phyloP scores from a whole-genome alignment of 2,113 vertebrate genomes.

The Notarius quadriscutis region DNA sequence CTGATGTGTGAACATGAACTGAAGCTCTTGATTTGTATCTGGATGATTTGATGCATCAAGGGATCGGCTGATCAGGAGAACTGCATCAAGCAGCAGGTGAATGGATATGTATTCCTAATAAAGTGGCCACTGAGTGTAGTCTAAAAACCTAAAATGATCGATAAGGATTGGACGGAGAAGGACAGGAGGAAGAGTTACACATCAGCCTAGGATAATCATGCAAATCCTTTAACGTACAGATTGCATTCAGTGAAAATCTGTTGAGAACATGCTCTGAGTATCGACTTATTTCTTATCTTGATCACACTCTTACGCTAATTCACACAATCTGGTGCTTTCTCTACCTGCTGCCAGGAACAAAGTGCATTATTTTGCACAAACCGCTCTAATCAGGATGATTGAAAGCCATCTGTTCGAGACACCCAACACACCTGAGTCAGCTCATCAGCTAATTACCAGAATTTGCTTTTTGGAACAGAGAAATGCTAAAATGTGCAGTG shows the following conservation, averaged over 20 bases:
- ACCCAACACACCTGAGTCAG: background rate
- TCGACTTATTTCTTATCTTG: background rate
- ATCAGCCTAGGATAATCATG: background rate
- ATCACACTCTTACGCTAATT: background rate
- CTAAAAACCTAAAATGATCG: background rate
- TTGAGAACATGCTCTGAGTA: background rate
- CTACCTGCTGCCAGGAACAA: background rate
- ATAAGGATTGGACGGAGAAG: background rate
- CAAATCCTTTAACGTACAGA: background rate
- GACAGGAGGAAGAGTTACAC: background rate
- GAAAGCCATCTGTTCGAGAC: background rate
- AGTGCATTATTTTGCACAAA: background rate
- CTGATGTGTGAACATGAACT: too few species aligned
- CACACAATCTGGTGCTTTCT: background rate
- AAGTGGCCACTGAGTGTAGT: background rate
- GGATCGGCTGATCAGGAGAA: too few species aligned
- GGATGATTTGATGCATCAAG: too few species aligned
- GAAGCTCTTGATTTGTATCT: too few species aligned
- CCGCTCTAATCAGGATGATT: too few species aligned
- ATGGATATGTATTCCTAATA: too few species aligned
- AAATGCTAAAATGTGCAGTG: background rate
- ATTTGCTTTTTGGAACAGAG: background rate
- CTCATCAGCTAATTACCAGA: constrained; percentile 6
- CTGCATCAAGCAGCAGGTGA: too few species aligned
- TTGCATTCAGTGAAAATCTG: too few species aligned